These are phyloP conservation scores for Cataglyphis rosenhaueri DNA, from an alignment of 2,888 invertebrate genomes.

Conservation along the genomic window DNA sequence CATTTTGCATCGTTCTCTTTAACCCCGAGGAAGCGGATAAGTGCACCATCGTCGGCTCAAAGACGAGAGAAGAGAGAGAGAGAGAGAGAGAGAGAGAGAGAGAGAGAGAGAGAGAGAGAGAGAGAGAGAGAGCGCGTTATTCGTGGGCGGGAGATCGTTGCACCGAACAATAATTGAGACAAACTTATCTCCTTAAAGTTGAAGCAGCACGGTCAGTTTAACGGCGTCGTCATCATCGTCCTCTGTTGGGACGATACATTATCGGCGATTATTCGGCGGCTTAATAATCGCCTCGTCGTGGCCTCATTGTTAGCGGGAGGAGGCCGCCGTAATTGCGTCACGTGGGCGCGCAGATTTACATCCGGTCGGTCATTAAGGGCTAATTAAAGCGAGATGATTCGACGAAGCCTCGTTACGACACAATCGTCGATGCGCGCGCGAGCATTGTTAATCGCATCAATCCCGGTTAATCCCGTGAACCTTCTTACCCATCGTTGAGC, in stretches of 20 bases:
- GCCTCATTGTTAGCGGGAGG: constrained; percentile 31
- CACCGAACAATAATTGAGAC: constrained; percentile 72
- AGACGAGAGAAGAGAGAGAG: constrained; percentile 42
- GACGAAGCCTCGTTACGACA: constrained; percentile 31
- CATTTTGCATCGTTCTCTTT: constrained; percentile 72
- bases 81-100: too few relatives aligned
- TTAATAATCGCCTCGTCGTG: constrained; percentile 40
- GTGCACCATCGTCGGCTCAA: constrained; percentile 60
- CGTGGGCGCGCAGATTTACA: constrained; percentile 51
- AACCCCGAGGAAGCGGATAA: constrained; percentile 72
- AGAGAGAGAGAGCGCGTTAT: neutral
- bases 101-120: neutral
- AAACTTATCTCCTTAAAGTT: constrained; percentile 70
- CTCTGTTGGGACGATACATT: constrained; percentile 34
- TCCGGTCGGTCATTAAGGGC: constrained; percentile 26
- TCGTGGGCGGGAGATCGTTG: constrained; percentile 73
- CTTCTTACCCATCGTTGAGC: neutral
- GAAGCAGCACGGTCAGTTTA: constrained; percentile 36
- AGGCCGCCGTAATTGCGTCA: constrained; percentile 34
- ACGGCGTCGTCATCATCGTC: constrained; percentile 21
- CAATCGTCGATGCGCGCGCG: neutral
- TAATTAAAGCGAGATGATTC: constrained; percentile 50
- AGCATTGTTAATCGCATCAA: constrained; percentile 29
- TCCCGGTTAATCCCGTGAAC: constrained; percentile 23
- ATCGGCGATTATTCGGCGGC: constrained; percentile 51